These are phyloP conservation scores for Ochropleura plecta DNA, from an alignment of 2,888 invertebrate species.

Conservation along the genomic window DNA sequence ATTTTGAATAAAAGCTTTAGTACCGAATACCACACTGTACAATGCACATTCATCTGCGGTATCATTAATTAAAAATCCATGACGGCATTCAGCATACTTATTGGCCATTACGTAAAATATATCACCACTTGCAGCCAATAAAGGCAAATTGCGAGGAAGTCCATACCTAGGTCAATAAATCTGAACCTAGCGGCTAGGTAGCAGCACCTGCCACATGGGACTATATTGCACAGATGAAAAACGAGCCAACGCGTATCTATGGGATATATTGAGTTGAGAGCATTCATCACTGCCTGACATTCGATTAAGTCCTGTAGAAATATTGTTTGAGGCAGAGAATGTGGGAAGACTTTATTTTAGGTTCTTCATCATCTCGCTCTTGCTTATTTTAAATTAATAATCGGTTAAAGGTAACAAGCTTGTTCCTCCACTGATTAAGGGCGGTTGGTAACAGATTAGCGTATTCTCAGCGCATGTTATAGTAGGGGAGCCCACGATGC, in stretches of 20 bases:
- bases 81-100: slow-evolving; percentile 22
- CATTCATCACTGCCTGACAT: slow-evolving; percentile 59
- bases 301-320: slow-evolving; percentile 52
- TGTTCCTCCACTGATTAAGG: no score
- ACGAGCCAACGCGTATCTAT: slow-evolving; percentile 35
- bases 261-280: slow-evolving; percentile 44
- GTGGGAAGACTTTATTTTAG: background rate
- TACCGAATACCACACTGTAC: background rate
- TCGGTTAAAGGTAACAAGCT: background rate
- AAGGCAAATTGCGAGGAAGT: slow-evolving; percentile 43
- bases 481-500: no score
- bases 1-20: background rate
- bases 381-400: background rate
- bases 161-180: slow-evolving; percentile 44
- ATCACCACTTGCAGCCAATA: slow-evolving; percentile 26
- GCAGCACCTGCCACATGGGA: slow-evolving; percentile 44
- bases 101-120: slow-evolving; percentile 40
- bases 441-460: no score
- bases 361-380: background rate
- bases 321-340: slow-evolving; percentile 30
- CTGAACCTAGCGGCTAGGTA: slow-evolving; percentile 32
- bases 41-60: slow-evolving; percentile 3
- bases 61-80: slow-evolving; percentile 19
- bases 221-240: slow-evolving; percentile 53
- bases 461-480: background rate